These are phyloP conservation scores for Gymnothorax javanicus DNA, from an alignment of 2,797 vertebrate species.

Conservation along the genomic window DNA sequence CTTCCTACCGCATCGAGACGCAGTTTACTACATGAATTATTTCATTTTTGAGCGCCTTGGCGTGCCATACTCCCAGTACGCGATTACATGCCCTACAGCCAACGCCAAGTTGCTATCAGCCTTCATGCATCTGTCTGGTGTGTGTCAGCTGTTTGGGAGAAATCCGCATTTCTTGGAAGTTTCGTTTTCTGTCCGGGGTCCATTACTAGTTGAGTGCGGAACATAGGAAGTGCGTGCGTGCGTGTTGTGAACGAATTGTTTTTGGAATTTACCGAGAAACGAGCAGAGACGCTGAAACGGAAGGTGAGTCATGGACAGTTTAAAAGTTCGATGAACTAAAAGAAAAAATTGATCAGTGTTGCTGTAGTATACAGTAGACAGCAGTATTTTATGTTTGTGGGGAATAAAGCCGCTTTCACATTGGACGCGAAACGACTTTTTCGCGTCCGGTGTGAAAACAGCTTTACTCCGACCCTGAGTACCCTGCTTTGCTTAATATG, in stretches of 20 bases:
- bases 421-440: no score
- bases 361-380: neutral
- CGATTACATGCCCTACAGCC: no score
- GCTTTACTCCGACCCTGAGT: no score
- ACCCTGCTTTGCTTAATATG: no score
- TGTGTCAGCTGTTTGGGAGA: neutral
- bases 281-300: neutral
- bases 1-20: no score
- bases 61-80: no score
- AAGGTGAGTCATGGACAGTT: neutral
- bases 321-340: neutral
- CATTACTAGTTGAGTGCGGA: neutral
- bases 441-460: no score
- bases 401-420: no score
- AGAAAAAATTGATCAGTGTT: neutral
- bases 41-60: no score
- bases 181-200: neutral
- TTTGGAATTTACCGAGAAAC: neutral
- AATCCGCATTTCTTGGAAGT: neutral
- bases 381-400: no score
- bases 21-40: no score
- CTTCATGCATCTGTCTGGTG: neutral
- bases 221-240: neutral
- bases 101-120: neutral
- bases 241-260: neutral